Base-by-base conservation (phyloP, 2,797 vertebrate species). In the Dermochelys coriacea region DNA sequence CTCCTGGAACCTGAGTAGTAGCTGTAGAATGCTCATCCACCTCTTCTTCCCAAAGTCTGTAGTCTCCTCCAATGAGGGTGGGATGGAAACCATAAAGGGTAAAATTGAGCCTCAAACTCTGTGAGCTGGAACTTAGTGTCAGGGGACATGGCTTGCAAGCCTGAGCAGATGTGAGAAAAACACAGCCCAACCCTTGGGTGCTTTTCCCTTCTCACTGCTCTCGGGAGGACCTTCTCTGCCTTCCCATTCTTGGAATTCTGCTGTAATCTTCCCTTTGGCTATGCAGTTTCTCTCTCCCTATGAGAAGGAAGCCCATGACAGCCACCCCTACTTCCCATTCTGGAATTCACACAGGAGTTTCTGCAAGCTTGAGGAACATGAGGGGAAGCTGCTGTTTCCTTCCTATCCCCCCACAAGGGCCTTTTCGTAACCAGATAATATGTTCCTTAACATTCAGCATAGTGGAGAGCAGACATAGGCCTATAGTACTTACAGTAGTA, bases 41-140 rank as follows among this genome's bases (percentile, higher is more conserved):
- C n/a, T 68, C n/a, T 68, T 37, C 8, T 68, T 68, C 3, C 11
- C 86, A 54, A 87, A 78, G 41, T 47, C 18, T 91, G 4, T 47
- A 19, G 0, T 61, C 15, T 86, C 84, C 12, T 64, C 5, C 19
- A 80, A 0, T 52, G 78, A 52, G 3, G 23, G 41, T 34, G 0
- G 0, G 4, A 29, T 83, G 71, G 85, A 41, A 81, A 81, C 80
- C 85, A 55, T 2, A 25, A 1, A 3, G 5, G 3, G 23, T 59
- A 5, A 77, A 86, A 57, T 80, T 15, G 0, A 81, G 51, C 3
- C 34, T 78, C 0, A 0, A 0, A 0, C 59, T 79, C 0, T 10
- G 47, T 64, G 31, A 34, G 3, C 37, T 96, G 54, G n/a, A 84
- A 57, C 7, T 92, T 0, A 0, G 0, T 81, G 23, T 7, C 12